Evolutionary conservation across 1,140 invertebrate species (phyloP), one percentile per base, ranked within the genome.

Genomic region (Drosophila pseudoananassae): DNA sequence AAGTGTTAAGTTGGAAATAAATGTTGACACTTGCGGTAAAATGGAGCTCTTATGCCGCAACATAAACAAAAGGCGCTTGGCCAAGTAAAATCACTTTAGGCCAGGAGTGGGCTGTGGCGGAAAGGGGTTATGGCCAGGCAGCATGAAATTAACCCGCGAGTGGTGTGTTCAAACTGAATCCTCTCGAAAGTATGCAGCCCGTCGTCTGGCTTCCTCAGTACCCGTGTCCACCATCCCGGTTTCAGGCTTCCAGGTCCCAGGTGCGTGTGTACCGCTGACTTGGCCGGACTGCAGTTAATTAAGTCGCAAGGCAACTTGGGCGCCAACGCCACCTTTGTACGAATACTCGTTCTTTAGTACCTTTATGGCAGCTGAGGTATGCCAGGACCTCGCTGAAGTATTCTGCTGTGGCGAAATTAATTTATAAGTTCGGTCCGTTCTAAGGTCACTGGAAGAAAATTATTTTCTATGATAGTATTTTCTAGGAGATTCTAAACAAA

Each of bases 21-120:
- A 87, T 87, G 83, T 87, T 87, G 83, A 87, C 83, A 87, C 83
- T 87, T 88, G 83, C 78, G 83, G 83, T 87, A 87, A 87, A 88
- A 71, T 72, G 78, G 78, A 74, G 74, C 84, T 87, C 81, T 78
- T 78, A 66, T 73, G 74, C 82, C 75, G 75, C 83, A 87, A 87
- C 83, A 87, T 83, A 88, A 88, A 87, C 83, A 87, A 87, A 88
- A 66, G 83, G 59, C 74, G 31, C 38, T 76, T 17, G 51, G 50
- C 65, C 25, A 68, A 68, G 63, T 53, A 47, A 64, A 80, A 77
- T 73, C 74, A 51, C 56, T 76, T 81, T 73, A 63, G 76, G 72
- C 36, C 12, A 27, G n/a, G 25, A 6, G 6, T 3, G 31, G 9
- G 51, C 17, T n/a, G 49, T 9, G 8, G 47, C 15, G n/a, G 14